These are phyloP conservation scores for Goniozus legneri DNA, from an alignment of 1,140 invertebrate species.

Conservation along the genomic window DNA sequence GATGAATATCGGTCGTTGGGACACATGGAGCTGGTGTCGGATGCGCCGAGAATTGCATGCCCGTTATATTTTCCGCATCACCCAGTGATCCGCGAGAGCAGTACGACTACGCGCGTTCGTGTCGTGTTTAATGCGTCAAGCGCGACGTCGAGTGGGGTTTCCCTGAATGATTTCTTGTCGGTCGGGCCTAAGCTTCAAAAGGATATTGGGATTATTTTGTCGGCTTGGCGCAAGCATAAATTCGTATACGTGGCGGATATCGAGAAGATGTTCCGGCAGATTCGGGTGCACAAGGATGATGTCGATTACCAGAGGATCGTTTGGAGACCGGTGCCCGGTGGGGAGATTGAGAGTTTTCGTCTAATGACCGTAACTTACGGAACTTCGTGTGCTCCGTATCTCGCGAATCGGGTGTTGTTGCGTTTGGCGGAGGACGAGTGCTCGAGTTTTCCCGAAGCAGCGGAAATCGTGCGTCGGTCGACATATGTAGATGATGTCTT, in stretches of 20 bases:
- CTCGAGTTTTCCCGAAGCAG: slow-evolving; percentile 2
- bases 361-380: slow-evolving; percentile 37
- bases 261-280: slow-evolving; percentile 15
- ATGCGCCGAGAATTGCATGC: not conserved
- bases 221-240: slow-evolving; percentile 11
- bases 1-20: slow-evolving; percentile 17
- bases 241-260: slow-evolving; percentile 16
- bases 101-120: slow-evolving; percentile 23
- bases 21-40: slow-evolving; percentile 21
- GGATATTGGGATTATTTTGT: slow-evolving; percentile 13
- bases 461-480: slow-evolving; percentile 12
- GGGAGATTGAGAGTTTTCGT: slow-evolving; percentile 17
- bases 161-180: slow-evolving; percentile 30
- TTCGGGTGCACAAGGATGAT: slow-evolving; percentile 10
- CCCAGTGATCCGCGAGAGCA: slow-evolving; percentile 17
- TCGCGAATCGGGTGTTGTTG: slow-evolving; percentile 24
- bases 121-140: slow-evolving; percentile 37
- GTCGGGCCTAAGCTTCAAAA: slow-evolving; percentile 38
- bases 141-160: slow-evolving; percentile 14
- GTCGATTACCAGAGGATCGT: slow-evolving; percentile 24
- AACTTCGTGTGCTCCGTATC: slow-evolving; percentile 21
- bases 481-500: too few relatives aligned
- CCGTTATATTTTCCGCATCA: slow-evolving; percentile 31
- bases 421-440: slow-evolving; percentile 24
- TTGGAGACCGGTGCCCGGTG: slow-evolving; percentile 16